These are phyloP conservation scores for Piaya cayana DNA, from an alignment of 2,113 vertebrate species.

Conservation along the genomic window DNA sequence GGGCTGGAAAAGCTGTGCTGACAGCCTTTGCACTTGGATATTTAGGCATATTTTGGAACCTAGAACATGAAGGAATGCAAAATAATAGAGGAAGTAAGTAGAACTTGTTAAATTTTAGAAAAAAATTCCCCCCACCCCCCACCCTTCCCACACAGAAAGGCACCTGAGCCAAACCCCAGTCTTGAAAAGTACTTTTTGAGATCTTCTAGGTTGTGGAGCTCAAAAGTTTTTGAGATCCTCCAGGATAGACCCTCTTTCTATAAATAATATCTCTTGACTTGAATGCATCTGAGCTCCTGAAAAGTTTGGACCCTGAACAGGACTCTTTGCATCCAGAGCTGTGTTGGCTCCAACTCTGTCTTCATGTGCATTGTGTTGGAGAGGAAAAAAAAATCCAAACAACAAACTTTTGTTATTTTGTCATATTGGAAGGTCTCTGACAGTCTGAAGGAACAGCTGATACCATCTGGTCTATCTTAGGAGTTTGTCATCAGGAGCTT, in stretches of 20 bases:
- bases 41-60: constrained; percentile 40
- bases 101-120: background rate
- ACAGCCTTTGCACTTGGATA: constrained; percentile 1
- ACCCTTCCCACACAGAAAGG: background rate
- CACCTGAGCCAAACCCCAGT: constrained; percentile 15
- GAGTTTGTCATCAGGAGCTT: background rate
- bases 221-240: too few relatives aligned
- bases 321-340: background rate
- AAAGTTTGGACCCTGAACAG: background rate
- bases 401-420: background rate
- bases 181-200: constrained; percentile 13
- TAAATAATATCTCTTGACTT: background rate
- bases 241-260: background rate
- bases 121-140: background rate
- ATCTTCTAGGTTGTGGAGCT: background rate
- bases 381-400: too few relatives aligned
- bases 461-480: background rate
- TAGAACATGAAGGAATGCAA: constrained; percentile 46
- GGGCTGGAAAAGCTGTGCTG: constrained; percentile 49
- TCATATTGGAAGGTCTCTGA: background rate
- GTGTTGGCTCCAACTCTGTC: background rate
- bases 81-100: constrained; percentile 24
- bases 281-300: background rate
- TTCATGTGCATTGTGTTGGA: background rate
- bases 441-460: background rate